phyloP scores from a whole-genome alignment of 2,113 vertebrate genomes.

The Lanius ludovicianus region DNA sequence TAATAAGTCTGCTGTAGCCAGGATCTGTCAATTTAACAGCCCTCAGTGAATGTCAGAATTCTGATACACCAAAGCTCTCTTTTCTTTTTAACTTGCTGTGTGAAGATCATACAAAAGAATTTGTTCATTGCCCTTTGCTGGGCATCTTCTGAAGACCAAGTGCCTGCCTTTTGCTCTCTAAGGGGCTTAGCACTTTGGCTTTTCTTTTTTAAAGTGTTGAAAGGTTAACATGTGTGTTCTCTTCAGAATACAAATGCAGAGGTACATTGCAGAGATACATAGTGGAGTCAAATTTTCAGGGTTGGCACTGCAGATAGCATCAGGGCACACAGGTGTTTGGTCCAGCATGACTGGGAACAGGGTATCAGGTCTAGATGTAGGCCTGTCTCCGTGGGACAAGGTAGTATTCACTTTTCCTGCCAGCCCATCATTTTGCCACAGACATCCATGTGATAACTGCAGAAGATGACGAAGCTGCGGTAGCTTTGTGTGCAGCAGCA shows the following conservation, averaged over 20 bases:
- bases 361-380: background rate
- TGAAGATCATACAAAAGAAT: constrained; percentile 2
- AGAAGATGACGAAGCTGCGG: accelerated
- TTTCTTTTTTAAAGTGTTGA: background rate
- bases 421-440: background rate
- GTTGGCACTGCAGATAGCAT: background rate
- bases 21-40: background rate
- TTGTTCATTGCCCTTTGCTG: background rate
- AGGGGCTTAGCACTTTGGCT: background rate
- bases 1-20: background rate
- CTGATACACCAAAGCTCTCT: background rate
- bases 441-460: accelerated
- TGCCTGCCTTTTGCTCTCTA: background rate
- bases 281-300: background rate
- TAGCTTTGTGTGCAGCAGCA: background rate
- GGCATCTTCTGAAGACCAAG: background rate
- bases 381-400: background rate
- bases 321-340: background rate
- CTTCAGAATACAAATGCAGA: background rate
- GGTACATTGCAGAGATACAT: background rate
- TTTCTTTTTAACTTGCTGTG: background rate
- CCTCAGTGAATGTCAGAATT: background rate
- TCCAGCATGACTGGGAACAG: accelerated
- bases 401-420: accelerated
- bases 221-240: background rate